Conservation (phyloP, 2,888 invertebrate genomes). For the Glomeris marginata region DNA sequence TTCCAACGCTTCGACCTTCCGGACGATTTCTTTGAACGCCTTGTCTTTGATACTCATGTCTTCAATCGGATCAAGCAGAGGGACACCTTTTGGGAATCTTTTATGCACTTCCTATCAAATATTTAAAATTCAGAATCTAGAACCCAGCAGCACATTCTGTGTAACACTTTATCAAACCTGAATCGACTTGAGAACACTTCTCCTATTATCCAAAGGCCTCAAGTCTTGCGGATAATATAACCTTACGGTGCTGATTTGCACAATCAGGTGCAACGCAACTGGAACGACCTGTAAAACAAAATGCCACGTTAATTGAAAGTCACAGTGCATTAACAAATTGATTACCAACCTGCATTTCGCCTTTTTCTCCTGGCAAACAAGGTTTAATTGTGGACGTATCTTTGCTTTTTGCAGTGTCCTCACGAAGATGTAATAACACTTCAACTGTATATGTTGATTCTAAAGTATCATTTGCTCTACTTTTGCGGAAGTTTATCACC, state of each 20-base stretch:
- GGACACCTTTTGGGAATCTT: constrained; percentile 73
- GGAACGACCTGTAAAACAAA: constrained; percentile 43
- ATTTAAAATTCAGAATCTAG: background rate
- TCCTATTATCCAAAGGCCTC: constrained; percentile 64
- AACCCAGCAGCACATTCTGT: too few species aligned
- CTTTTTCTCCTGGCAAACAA: constrained; percentile 44
- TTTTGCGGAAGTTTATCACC: constrained; percentile 73
- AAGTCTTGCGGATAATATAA: constrained; percentile 84
- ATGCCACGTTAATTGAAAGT: constrained; percentile 1
- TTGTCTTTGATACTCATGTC: constrained; percentile 90
- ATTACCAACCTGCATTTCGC: constrained; percentile 56
- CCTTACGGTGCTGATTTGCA: constrained; percentile 74
- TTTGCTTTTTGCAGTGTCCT: constrained; percentile 40
- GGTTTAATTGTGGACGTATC: constrained; percentile 25
- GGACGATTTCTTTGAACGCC: constrained; percentile 61
- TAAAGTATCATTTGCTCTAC: constrained; percentile 34
- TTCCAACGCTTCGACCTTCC: constrained; percentile 68
- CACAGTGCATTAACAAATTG: constrained; percentile 4
- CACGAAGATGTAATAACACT: constrained; percentile 63
- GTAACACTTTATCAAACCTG: constrained; percentile 27
- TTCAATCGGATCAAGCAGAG: constrained; percentile 77
- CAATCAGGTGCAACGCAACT: constrained; percentile 62
- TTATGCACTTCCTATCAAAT: constrained; percentile 57
- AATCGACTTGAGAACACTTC: constrained; percentile 68
- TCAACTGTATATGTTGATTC: constrained; percentile 60